Evolutionary conservation across 2,113 vertebrate species (phyloP).

Genomic region (Gopherus evgoodei): DNA sequence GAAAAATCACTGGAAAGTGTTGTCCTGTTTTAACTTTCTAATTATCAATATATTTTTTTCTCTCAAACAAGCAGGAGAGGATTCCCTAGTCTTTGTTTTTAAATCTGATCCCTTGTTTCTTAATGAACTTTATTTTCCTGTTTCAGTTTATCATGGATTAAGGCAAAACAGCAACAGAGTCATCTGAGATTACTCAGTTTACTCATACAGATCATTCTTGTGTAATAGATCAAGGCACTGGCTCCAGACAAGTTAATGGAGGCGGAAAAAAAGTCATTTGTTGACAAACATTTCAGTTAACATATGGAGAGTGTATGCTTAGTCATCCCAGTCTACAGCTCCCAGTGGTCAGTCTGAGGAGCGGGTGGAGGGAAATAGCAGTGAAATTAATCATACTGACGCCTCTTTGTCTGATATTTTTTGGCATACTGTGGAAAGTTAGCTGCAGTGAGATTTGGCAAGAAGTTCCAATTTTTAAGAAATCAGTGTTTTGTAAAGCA

Average conservation of each 20-base stretch:
- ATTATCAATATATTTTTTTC: neutral
- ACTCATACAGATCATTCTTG: constrained; percentile 36
- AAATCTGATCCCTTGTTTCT: neutral
- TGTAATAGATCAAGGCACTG: constrained; percentile 61
- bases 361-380: constrained; percentile 40
- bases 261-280: constrained; percentile 67
- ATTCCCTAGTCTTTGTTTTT: neutral
- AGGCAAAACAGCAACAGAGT: constrained; percentile 43
- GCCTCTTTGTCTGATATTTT: constrained; percentile 75
- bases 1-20: neutral
- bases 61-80: neutral
- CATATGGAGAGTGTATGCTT: constrained; percentile 45
- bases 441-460: constrained; percentile 59
- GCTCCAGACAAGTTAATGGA: constrained; percentile 66
- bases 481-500: constrained; percentile 47
- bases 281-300: constrained; percentile 76
- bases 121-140: neutral
- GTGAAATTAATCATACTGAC: constrained; percentile 75
- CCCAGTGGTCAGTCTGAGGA: constrained; percentile 55
- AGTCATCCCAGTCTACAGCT: constrained; percentile 13
- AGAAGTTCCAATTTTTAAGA: constrained; percentile 50
- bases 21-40: neutral
- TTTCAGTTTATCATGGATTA: neutral
- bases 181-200: constrained; percentile 18
- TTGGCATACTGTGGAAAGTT: constrained; percentile 61